Percentiles rank a stretch among this genome's conserved stretches.
Evolutionary conservation across 30 jellyfish, hydroid and myxozoan genomes (phyloP).

Genomic region (Clytia hemisphaerica): DNA sequence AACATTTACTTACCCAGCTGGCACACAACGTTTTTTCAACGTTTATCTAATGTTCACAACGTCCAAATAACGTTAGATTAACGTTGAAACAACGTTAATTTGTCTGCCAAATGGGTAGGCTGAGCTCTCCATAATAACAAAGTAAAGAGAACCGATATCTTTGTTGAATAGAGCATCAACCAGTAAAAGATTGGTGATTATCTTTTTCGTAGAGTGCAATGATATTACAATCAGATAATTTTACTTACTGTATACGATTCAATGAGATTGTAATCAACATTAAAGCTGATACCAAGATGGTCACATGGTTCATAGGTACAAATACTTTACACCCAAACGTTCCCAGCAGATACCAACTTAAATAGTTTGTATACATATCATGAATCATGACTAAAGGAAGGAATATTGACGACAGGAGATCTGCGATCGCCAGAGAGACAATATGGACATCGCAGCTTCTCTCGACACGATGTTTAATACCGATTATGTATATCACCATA

Average conservation of each 20-base stretch:
- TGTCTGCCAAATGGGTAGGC: neutral
- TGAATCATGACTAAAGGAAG: conserved; percentile 11
- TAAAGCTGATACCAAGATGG: conserved; percentile 16
- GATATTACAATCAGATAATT: neutral
- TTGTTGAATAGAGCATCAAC: neutral
- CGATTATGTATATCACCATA: conserved; percentile 1
- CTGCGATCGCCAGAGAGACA: conserved; percentile 14
- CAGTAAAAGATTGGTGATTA: neutral
- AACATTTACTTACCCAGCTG: too few species aligned
- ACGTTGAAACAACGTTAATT: neutral
- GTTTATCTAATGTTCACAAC: too few species aligned
- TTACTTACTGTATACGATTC: conserved; percentile 6
- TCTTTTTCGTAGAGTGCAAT: neutral
- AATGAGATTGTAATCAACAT: conserved; percentile 9
- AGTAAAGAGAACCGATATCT: neutral
- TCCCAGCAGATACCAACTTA: conserved; percentile 13
- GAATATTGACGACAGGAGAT: conserved; percentile 7
- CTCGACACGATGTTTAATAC: neutral
- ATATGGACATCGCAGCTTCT: conserved; percentile 12
- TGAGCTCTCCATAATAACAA: neutral
- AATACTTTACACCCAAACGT: conserved; percentile 11
- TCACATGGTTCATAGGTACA: conserved; percentile 24
- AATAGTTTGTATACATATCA: neutral
- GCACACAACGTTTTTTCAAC: too few species aligned
- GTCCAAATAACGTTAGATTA: too few species aligned